These are phyloP conservation scores for Malacosoma neustria DNA, from an alignment of 2,888 invertebrate genomes.

Conservation along the genomic window DNA sequence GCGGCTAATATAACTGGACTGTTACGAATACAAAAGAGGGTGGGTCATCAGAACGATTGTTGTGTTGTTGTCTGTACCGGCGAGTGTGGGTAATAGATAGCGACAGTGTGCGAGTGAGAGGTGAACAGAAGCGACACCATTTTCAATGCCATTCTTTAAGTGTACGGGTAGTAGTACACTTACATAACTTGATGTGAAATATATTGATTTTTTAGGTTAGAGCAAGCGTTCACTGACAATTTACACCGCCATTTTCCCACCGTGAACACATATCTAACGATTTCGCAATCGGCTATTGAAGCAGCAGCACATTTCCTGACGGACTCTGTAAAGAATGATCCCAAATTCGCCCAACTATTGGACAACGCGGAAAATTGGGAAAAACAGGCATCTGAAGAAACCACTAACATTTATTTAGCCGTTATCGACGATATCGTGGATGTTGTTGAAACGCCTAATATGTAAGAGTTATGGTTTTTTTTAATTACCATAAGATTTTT, in stretches of 20 bases:
- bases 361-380: slow-evolving; percentile 44
- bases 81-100: too few species aligned
- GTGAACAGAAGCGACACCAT: too few species aligned
- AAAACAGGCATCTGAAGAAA: slow-evolving; percentile 48
- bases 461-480: slow-evolving; percentile 48
- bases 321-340: slow-evolving; percentile 36
- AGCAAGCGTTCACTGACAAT: slow-evolving; percentile 69
- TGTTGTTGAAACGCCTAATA: slow-evolving; percentile 52
- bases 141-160: too few species aligned
- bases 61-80: too few species aligned
- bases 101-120: too few species aligned
- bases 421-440: slow-evolving; percentile 72
- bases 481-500: too few species aligned
- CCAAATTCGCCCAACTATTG: slow-evolving; percentile 24
- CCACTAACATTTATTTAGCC: slow-evolving; percentile 65
- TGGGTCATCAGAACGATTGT: too few species aligned
- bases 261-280: slow-evolving; percentile 72
- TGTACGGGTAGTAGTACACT: too few species aligned
- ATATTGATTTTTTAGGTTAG: slow-evolving; percentile 67
- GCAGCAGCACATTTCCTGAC: slow-evolving; percentile 63
- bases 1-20: too few species aligned
- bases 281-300: slow-evolving; percentile 67
- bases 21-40: too few species aligned
- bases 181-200: too few species aligned
- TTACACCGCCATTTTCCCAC: slow-evolving; percentile 78